Conservation (phyloP, 2,113 vertebrate genomes). For the Laticauda colubrina region DNA sequence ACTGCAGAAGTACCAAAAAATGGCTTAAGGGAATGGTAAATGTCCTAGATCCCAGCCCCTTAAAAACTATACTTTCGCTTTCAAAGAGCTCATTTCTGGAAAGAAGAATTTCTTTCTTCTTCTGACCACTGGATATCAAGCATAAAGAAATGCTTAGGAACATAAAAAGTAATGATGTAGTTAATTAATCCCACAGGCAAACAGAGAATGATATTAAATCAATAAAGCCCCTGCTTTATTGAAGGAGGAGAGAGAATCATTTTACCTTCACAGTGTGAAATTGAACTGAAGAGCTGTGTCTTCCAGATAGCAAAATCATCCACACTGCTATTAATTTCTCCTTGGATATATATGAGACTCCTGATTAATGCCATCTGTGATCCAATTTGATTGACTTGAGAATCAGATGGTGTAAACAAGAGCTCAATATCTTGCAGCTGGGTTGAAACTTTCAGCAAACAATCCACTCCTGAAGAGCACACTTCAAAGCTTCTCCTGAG, state of each 20-base stretch:
- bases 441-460: slow-evolving; percentile 72
- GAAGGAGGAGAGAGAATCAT: background rate
- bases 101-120: background rate
- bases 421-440: slow-evolving; percentile 77
- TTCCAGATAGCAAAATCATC: slow-evolving; percentile 86
- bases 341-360: slow-evolving; percentile 79
- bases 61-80: background rate
- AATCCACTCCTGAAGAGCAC: slow-evolving; percentile 76
- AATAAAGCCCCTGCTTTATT: background rate
- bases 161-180: background rate
- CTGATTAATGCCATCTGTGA: slow-evolving; percentile 71
- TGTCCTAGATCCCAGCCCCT: background rate
- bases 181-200: background rate
- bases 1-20: background rate
- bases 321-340: slow-evolving; percentile 71
- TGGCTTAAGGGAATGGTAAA: background rate
- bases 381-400: slow-evolving; percentile 45
- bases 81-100: background rate
- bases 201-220: background rate
- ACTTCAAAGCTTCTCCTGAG: slow-evolving; percentile 82
- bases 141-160: background rate
- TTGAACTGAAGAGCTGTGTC: slow-evolving; percentile 72
- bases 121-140: background rate
- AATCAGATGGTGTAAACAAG: slow-evolving; percentile 73
- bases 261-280: slow-evolving; percentile 63